Evolutionary conservation across 2,888 invertebrate genomes (phyloP), one percentile per base, ranked within the genome.

Genomic region (Dascillus cervinus): DNA sequence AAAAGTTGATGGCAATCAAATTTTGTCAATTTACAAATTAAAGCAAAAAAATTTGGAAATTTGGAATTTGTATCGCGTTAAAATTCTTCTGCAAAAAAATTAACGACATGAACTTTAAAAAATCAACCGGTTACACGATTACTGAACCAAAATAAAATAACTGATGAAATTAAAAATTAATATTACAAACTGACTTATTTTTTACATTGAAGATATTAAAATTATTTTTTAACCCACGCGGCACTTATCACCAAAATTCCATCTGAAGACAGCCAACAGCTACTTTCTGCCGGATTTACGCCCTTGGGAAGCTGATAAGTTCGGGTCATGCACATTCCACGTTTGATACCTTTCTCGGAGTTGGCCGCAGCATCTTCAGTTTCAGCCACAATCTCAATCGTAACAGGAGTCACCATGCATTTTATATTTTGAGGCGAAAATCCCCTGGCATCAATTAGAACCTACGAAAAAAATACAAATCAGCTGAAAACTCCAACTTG

Each of bases 211-310:
- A n/a, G n/a, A n/a, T n/a, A n/a, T n/a, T n/a, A n/a, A n/a, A n/a
- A n/a, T n/a, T n/a, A n/a, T 64, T 41, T 24, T 24, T 31, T 29
- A 22, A 21, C 6, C 39, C 39, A 39, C n/a, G 36, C 32, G 4
- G 36, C 35, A 3, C 14, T 24, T 14, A 39, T 27, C 11, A 32
- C 26, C 6, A 39, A 13, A 15, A 39, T 20, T 4, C 39, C 35
- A 24, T 39, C 39, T 11, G 29, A 13, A n/a, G 35, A 39, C n/a
- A 39, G 13, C 15, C 13, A 32, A 13, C 39, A 39, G 6, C 10
- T 10, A 8, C 32, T 22, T 20, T 12, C 5, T 9, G 29, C 13
- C n/a, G 32, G 15, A 19, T 39, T 36, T 13, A 39, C 26, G 4
- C n/a, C 19, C 27, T 26, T 35, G 13, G 39, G 39, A 11, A 39